Evolutionary conservation across 2,113 vertebrate species (phyloP).

Genomic region (Trachemys scripta): DNA sequence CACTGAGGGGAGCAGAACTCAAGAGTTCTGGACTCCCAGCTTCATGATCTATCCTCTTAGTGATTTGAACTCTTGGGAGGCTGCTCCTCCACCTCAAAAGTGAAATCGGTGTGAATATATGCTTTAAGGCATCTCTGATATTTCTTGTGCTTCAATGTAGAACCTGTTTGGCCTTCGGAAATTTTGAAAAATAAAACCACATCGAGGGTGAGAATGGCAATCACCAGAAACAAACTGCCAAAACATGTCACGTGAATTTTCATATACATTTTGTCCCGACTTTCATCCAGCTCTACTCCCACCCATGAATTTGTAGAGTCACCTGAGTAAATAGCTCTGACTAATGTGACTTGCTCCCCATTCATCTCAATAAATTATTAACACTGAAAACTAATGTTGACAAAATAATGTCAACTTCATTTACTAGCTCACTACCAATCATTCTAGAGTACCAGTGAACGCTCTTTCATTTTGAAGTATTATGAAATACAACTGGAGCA

Average conservation of each 20-base stretch:
- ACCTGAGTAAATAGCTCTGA: not conserved
- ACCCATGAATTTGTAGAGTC: not conserved
- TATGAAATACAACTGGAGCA: not conserved
- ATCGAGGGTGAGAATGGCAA: slow-evolving; percentile 49
- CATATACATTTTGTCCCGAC: not conserved
- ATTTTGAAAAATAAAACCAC: slow-evolving; percentile 33
- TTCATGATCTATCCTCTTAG: slow-evolving; percentile 55
- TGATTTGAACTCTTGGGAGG: slow-evolving; percentile 46
- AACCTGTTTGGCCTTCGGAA: not conserved
- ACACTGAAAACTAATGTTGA: not conserved
- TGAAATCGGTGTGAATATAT: not conserved
- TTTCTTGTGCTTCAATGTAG: not conserved
- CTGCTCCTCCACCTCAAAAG: slow-evolving; percentile 13
- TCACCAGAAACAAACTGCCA: slow-evolving; percentile 34
- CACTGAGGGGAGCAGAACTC: slow-evolving; percentile 25
- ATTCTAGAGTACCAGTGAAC: not conserved
- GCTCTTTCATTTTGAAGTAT: not conserved
- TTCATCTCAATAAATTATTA: slow-evolving; percentile 14
- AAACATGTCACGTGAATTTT: not conserved
- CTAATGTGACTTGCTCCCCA: slow-evolving; percentile 20
- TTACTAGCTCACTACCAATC: not conserved
- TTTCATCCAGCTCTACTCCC: not conserved
- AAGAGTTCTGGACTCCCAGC: slow-evolving; percentile 61
- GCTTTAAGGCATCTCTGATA: not conserved
- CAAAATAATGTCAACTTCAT: not conserved